Evolutionary conservation across 2,888 invertebrate genomes (phyloP), one percentile per base, ranked within the genome.

Genomic region (Microdon myrmicae): DNA sequence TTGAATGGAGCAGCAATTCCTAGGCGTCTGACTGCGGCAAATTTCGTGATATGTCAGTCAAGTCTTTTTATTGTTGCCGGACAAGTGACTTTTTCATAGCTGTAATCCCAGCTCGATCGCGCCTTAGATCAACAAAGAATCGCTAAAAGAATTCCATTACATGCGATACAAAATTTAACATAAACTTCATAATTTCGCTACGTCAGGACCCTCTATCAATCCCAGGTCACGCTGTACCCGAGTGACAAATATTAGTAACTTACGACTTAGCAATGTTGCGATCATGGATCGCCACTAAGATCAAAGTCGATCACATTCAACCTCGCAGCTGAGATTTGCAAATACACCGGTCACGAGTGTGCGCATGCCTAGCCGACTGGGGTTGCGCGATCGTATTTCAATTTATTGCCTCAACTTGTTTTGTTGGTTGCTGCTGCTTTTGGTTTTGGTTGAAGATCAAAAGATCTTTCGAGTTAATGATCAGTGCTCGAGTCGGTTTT

Each of bases 21-120:
- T 58, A 51, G 26, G 37, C 45, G 41, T 35, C 22, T n/a, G 39
- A 43, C 31, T 38, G 38, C 39, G 44, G 44, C 38, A 49, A 22
- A 48, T 54, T 47, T 64, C 64, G 64, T 64, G 64, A 64, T 64
- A 64, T 64, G 64, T 38, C 64, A 64, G 58, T 64, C 64, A 64
- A 64, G 53, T 47, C 58, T 64, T 60, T 51, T 64, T 56, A 58
- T 31, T 47, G 35, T 26, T 56, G 51, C 35, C 17, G 38, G 29
- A 41, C 26, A 47, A 53, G 34, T 25, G 19, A 54, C 37, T 38
- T 20, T 37, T 53, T 12, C 19, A 7, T 14, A n/a, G 2, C 7
- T 10, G 4, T 23, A 22, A n/a, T n/a, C n/a, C n/a, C n/a, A n/a
- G n/a, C n/a, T n/a, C n/a, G n/a, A n/a, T n/a, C n/a, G 44, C 39